These are phyloP conservation scores for Periophthalmus magnuspinnatus DNA, from an alignment of 2,797 vertebrate genomes.

Conservation along the genomic window DNA sequence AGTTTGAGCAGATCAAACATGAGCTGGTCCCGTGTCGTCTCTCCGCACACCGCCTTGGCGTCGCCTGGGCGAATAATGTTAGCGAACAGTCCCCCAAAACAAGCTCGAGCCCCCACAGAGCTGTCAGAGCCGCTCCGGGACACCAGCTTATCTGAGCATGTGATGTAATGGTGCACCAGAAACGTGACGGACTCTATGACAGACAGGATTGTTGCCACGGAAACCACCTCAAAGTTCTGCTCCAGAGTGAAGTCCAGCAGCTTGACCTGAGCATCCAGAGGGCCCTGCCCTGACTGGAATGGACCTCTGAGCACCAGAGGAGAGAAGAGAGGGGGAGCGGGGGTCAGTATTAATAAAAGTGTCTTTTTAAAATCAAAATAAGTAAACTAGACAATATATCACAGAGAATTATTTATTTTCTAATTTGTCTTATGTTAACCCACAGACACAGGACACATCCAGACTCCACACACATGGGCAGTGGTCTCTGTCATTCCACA, in stretches of 20 bases:
- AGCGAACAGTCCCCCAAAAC: conserved; percentile 96
- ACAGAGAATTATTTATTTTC: too few relatives aligned
- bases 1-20: conserved; percentile 98
- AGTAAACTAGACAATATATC: too few relatives aligned
- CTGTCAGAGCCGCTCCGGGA: conserved; percentile 97
- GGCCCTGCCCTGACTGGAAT: conserved; percentile 95
- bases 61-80: conserved; percentile 97
- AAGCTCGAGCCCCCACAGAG: conserved; percentile 94
- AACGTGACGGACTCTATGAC: conserved; percentile 98
- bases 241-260: conserved; percentile 96
- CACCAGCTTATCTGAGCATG: conserved; percentile 94
- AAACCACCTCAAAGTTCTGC: conserved; percentile 97
- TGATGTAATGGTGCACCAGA: conserved; percentile 98
- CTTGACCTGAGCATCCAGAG: conserved; percentile 96
- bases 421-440: too few relatives aligned
- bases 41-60: conserved; percentile 94
- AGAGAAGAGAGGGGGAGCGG: neutral
- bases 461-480: too few relatives aligned
- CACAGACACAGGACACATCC: too few relatives aligned
- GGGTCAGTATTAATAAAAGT: neutral
- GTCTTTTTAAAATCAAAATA: too few relatives aligned
- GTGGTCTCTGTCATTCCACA: too few relatives aligned
- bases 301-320: conserved; percentile 80
- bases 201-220: conserved; percentile 92
- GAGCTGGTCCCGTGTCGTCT: conserved; percentile 95